These are phyloP conservation scores for Sula dactylatra DNA, from an alignment of 2,113 vertebrate genomes.

Conservation along the genomic window DNA sequence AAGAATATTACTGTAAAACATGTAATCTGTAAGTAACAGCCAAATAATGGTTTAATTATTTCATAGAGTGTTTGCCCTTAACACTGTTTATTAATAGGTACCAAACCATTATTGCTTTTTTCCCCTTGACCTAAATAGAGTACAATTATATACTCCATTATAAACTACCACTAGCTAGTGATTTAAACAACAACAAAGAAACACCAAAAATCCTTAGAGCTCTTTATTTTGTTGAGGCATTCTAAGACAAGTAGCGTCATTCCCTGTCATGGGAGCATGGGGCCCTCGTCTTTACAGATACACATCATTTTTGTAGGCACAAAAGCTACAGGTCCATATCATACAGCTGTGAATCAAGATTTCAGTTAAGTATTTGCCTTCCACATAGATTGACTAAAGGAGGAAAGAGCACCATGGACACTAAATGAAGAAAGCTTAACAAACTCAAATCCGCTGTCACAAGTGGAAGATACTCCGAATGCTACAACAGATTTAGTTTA, in stretches of 20 bases:
- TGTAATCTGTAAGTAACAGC: not conserved
- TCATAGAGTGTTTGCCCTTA: not conserved
- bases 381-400: not conserved
- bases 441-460: not conserved
- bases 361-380: not conserved
- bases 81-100: not conserved
- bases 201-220: not conserved
- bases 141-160: not conserved
- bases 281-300: not conserved
- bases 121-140: not conserved
- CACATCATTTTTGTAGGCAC: not conserved
- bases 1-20: not conserved
- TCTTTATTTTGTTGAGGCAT: not conserved
- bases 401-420: not conserved
- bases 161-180: not conserved
- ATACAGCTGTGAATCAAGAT: not conserved
- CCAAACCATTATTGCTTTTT: not conserved
- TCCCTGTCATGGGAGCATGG: not conserved
- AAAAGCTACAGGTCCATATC: not conserved
- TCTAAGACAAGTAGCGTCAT: not conserved
- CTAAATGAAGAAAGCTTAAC: not conserved
- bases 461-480: accelerated
- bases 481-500: not conserved
- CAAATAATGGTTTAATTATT: not conserved
- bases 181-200: not conserved